Base-by-base conservation (phyloP, 2,113 vertebrate genomes). In the Hiodon alosoides region DNA sequence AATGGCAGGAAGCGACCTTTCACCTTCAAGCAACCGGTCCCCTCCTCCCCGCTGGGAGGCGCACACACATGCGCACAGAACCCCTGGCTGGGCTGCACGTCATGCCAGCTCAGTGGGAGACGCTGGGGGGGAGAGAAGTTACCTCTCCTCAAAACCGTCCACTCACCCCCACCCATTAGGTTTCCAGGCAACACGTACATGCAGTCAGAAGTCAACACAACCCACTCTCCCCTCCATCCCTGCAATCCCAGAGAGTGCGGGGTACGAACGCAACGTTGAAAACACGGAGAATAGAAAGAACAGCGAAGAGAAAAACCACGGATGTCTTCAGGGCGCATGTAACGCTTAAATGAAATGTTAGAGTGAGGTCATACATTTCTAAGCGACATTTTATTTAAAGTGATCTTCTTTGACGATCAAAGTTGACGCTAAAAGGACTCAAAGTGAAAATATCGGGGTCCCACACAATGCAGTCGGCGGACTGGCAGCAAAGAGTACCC, bases 1-100 rank as follows among this genome's bases (percentile, higher is more conserved):
- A 98, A 98, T 97, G 86, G 93, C 91, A 96, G 96, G 95, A 98
- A 97, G 91, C 94, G 91, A 92, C 95, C 94, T 93, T 87, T 94
- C 90, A 91, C 93, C 10, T 76, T 79, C 71, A 31, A 31, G 31
- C 31, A 31, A 31, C 66, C 62, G 68, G 11, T 59, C 86, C 87
- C 90, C 83, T 87, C 73, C 85, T 86, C 84, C 0, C 74, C 86
- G 81, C 87, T 79, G 75, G 31, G 31, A 31, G 31, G 31, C 31
- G 31, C 31, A 31, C 31, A 31, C 91, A 88, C 87, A 82, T 86
- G 88, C 83, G 78, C 67, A 83, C 77, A 91, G 91, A 91, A 92
- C 83, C 46, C 16, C 71, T 73, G 89, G 52, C 88, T 89, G 84
- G 0, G 76, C 14, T n/a, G 89, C 84, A 90, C 86, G 93, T 93